Percentiles rank a stretch among this genome's conserved stretches.
Conservation (phyloP, 2,888 invertebrate genomes). For the Drosophila merina region DNA sequence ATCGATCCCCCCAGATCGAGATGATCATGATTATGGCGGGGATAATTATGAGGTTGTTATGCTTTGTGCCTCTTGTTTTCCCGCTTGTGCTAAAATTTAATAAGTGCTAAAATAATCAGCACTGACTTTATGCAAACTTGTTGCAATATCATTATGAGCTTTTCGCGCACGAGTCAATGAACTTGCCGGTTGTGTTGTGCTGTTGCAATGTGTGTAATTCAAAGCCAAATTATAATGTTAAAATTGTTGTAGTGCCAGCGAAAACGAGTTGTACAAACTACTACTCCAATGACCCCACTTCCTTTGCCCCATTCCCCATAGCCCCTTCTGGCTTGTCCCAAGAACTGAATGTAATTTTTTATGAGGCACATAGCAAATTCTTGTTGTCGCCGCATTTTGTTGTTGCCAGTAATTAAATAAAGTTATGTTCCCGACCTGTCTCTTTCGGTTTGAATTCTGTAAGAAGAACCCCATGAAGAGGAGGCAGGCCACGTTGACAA, state of each 20-base stretch:
- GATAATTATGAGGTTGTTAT: slow-evolving; percentile 26
- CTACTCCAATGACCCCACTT: slow-evolving; percentile 34
- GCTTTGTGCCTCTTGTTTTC: slow-evolving; percentile 33
- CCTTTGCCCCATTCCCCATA: slow-evolving; percentile 1
- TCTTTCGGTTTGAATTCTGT: background rate
- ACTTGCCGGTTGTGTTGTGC: slow-evolving; percentile 40
- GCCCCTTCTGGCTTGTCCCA: background rate
- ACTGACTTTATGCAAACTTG: slow-evolving; percentile 65
- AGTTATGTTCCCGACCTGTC: slow-evolving; percentile 60
- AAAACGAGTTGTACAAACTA: slow-evolving; percentile 58
- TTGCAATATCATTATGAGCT: slow-evolving; percentile 43
- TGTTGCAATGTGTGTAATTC: slow-evolving; percentile 61
- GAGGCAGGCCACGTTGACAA: background rate
- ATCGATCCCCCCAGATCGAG: slow-evolving; percentile 31
- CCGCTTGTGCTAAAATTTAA: slow-evolving; percentile 68
- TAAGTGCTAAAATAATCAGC: slow-evolving; percentile 75
- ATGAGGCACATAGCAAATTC: slow-evolving; percentile 66
- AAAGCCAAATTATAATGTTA: slow-evolving; percentile 73
- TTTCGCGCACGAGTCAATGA: slow-evolving; percentile 41
- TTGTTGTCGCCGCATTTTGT: slow-evolving; percentile 69
- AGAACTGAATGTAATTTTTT: slow-evolving; percentile 65
- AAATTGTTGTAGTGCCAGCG: slow-evolving; percentile 27
- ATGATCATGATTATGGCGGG: slow-evolving; percentile 34
- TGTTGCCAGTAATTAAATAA: slow-evolving; percentile 70
- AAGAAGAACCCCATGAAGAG: slow-evolving; percentile 4